Percentiles rank a stretch among this genome's conserved stretches.
phyloP scores from a whole-genome alignment of 2,888 invertebrate genomes.

The Plutella xylostella region DNA sequence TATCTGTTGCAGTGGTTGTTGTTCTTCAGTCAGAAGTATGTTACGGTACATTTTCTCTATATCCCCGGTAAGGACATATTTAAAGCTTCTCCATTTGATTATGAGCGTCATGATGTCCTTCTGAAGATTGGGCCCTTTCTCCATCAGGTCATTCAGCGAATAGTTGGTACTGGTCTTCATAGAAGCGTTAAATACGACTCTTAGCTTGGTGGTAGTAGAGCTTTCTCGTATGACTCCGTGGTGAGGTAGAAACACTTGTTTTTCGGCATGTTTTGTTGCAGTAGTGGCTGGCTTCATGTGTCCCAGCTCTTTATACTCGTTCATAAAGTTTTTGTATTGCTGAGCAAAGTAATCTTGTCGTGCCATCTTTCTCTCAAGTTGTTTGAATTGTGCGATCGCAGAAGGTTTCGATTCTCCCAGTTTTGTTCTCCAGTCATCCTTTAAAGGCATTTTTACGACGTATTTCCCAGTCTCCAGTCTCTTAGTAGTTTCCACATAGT shows the following conservation, averaged over 20 bases:
- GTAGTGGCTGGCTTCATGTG: not conserved
- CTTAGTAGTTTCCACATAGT: not conserved
- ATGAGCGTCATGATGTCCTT: not conserved
- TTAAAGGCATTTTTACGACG: not conserved
- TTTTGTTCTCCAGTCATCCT: not conserved
- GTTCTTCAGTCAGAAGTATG: not conserved
- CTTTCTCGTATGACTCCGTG: slow-evolving; percentile 1
- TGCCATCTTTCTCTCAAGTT: not conserved
- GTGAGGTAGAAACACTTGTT: slow-evolving; percentile 6
- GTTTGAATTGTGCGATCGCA: not conserved
- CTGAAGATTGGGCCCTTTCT: not conserved
- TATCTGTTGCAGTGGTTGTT: not conserved
- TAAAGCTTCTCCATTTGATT: not conserved
- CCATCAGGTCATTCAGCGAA: not conserved
- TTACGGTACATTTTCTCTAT: not conserved
- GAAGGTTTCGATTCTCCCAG: not conserved
- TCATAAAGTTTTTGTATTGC: not conserved
- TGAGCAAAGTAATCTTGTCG: not conserved
- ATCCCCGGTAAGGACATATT: not conserved
- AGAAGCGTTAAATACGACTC: not conserved
- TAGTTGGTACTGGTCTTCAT: not conserved
- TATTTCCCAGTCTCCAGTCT: not conserved
- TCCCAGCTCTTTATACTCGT: not conserved
- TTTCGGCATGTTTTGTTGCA: not conserved
- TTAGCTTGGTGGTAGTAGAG: slow-evolving; percentile 7